Evolutionary conservation across 2,888 invertebrate species (phyloP), one percentile per base, ranked within the genome.

Genomic region (Aleiodes testaceus): DNA sequence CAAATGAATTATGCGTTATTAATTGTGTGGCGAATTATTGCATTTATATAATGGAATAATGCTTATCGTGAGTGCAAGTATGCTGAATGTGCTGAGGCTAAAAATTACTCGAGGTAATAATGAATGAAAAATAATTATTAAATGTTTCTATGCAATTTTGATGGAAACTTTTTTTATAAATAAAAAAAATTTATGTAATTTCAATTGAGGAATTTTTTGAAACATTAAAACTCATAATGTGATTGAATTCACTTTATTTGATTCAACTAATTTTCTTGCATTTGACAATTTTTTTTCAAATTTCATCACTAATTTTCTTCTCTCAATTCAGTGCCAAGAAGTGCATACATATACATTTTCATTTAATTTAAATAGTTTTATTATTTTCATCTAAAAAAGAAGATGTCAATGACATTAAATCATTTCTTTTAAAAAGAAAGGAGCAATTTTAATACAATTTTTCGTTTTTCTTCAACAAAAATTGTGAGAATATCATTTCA

Each of bases 181-280:
- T 4, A 47, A 47, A 14, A 47, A 47, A 11, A 6, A 47, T n/a
- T n/a, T n/a, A n/a, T n/a, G 16, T 47, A 16, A 47, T 47, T 16
- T 7, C 1, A 3, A 14, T 7, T 47, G 16, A 47, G 47, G 4
- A 14, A 4, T 47, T 16, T 14, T 3, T 12, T 14, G 5, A 6
- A 3, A 6, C n/a, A 36, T 2, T 26, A n/a, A 18, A 61, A 44
- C 20, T 64, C 4, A 9, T 16, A 50, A 44, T 64, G 49, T 36
- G 36, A 26, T 61, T 47, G 20, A 49, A 68, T 68, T 68, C 49
- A 59, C 61, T 68, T 68, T 68, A 68, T 68, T 68, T 42, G 12
- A 47, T 59, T 42, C 36, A 59, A 59, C 59, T 59, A 59, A 16
- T 52, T 20, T 16, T 14, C 45, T 45, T 45, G 45, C 45, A 45